Evolutionary conservation across 2,888 invertebrate species (phyloP), one percentile per base, ranked within the genome.

Genomic region (Andrena hattorfiana): DNA sequence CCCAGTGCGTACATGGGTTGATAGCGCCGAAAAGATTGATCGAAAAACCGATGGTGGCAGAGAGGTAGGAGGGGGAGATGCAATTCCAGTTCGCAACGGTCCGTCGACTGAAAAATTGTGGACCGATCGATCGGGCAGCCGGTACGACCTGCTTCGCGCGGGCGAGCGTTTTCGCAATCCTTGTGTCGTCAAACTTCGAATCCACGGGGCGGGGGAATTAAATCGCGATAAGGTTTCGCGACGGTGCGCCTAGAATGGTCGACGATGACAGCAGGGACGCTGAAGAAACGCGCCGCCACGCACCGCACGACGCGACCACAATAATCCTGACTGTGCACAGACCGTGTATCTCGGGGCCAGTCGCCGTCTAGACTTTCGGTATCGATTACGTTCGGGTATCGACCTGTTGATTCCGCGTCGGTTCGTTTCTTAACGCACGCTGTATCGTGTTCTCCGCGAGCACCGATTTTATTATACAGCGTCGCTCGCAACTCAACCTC

Each of bases 351-450:
- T 63, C 73, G 64, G 10, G 60, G 59, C 56, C 54, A 59, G 35
- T 62, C 63, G 70, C 81, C 79, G 83, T 78, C 81, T 86, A 84
- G 80, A 80, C 85, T 85, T 81, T 87, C 81, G 80, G 72, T 85
- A 78, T 85, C 77, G 83, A 84, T 88, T 83, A 79, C 82, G 56
- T 67, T 74, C 67, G 73, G 77, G 75, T 87, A 90, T 87, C 84
- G 90, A 90, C 90, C 89, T 89, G 90, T 91, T 91, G 91, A 89
- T 90, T 88, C 87, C 56, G 64, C 66, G 63, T 67, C 76, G 20
- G 72, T 85, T 72, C 51, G 32, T 78, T 56, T 67, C 74, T 68
- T 62, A 56, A 68, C 20, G 56, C 71, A 48, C 35, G 71, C 42
- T 83, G 63, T 73, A 81, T 83, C 81, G 51, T 73, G 64, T 81